Evolutionary conservation across 2,888 invertebrate genomes (phyloP), one percentile per base, ranked within the genome.

Genomic region (Phrixothrix hirtus): DNA sequence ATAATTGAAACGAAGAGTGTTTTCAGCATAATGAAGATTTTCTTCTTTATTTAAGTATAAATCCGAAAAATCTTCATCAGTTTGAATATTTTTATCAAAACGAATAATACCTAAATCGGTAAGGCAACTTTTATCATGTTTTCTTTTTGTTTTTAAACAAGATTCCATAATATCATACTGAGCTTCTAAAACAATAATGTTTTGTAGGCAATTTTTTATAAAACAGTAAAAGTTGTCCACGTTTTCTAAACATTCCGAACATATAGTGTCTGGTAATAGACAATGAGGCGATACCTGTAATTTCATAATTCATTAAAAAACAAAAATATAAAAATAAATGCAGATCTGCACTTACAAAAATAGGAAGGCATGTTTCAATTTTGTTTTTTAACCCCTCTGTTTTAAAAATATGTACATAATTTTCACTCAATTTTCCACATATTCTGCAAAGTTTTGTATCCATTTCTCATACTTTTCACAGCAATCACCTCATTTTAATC

Each of bases 41-140:
- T 50, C 43, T 10, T 38, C 30, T 10, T 16, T 34, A n/a, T 46
- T 14, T 11, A 47, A 9, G 1, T 43, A 9, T 14, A 52, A 17
- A 21, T 44, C 47, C 5, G 50, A 15, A 13, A 35, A 45, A 27
- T 55, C 55, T 32, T 77, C 62, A 62, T 73, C 60, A 59, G 71
- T 73, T 70, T 78, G 67, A 54, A 70, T 58, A 62, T 68, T 60
- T 66, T 66, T 66, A 39, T 66, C 60, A 58, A 66, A 51, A 59
- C 68, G 64, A 60, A 68, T 44, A 63, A 72, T 17, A 64, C 70
- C 43, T 62, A 73, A 61, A 67, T 78, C 75, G 0, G 75, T 74
- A 21, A 71, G 61, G 59, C 76, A 78, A n/a, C 77, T 73, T 59
- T 79, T 78, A 7, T 79, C 79, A 44, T 65, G 67, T 37, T 73